Base-by-base conservation (phyloP, 2,888 invertebrate genomes). In the Cheilosia scutellata region DNA sequence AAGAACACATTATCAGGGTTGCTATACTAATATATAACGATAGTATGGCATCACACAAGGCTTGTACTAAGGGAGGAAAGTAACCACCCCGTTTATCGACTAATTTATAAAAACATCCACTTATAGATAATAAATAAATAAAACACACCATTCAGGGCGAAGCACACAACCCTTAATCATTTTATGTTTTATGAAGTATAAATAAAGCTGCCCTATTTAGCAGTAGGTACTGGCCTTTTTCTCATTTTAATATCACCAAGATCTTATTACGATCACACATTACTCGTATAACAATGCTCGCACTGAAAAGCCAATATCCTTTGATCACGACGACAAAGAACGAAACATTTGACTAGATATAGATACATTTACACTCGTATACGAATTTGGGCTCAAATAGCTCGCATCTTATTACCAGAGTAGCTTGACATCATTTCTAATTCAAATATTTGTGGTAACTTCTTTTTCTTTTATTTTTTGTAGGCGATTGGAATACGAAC, bases 361-460 rank as follows among this genome's bases (percentile, higher is more conserved):
- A 0, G 62, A 40, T 55, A 55, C 57, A 70, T 71, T 55, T 13
- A 49, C 40, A 31, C 63, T 25, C 63, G 55, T 51, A 57, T 63
- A 37, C 44, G 16, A 49, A 47, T 44, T 65, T 31, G 47, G 57
- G 27, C 55, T 63, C 20, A 71, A 70, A 76, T 57, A 80, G n/a
- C n/a, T 40, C n/a, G 51, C 31, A 72, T 78, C 40, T 66, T 55
- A 68, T 13, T 55, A 37, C 44, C 40, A 55, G 55, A 57, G 25
- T 29, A 40, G 77, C 72, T 83, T 78, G 82, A 77, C 77, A 72
- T 82, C 77, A 82, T 82, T 82, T 77, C 71, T 82, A 82, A 68
- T 78, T 78, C 72, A 83, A 78, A 72, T 72, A 78, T 83, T 71
- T 65, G 66, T 71, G 66, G 58, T 58, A 20, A 78, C 55, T 79